Evolutionary conservation across 2,888 invertebrate species (phyloP).

Genomic region (Busseola fusca): DNA sequence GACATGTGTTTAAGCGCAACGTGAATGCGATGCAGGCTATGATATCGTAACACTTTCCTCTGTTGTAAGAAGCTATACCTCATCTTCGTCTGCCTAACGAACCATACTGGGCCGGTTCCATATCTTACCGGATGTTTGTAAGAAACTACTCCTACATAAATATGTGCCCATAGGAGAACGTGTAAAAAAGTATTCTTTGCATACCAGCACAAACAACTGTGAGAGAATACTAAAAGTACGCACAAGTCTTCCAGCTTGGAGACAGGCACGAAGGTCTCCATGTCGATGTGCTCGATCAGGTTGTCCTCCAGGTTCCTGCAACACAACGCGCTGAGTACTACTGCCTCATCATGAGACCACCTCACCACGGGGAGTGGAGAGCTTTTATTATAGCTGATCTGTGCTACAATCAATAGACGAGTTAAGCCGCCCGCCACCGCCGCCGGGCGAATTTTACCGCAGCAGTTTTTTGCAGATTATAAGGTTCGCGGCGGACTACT

Average conservation of each 20-base stretch:
- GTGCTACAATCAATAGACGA: neutral
- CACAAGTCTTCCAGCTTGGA: slow-evolving; percentile 95
- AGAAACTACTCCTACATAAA: neutral
- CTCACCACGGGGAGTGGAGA: neutral
- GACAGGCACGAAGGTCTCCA: slow-evolving; percentile 94
- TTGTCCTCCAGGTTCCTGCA: slow-evolving; percentile 96
- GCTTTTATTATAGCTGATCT: neutral
- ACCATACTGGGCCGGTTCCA: neutral
- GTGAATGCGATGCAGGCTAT: neutral
- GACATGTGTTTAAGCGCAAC: neutral
- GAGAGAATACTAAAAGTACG: slow-evolving; percentile 81
- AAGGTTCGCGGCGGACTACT: too few species aligned
- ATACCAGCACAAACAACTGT: neutral
- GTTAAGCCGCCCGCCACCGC: neutral
- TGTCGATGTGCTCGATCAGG: slow-evolving; percentile 94
- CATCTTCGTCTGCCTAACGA: neutral
- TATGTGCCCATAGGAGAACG: neutral
- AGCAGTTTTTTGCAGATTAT: neutral
- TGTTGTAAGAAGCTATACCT: neutral
- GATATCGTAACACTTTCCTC: neutral
- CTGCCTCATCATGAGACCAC: neutral
- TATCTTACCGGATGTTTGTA: neutral
- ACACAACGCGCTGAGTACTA: slow-evolving; percentile 50
- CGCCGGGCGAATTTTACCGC: neutral
- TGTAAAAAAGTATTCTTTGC: neutral